phyloP scores from a whole-genome alignment of 2,113 vertebrate genomes.

The Eulemur macaco region DNA sequence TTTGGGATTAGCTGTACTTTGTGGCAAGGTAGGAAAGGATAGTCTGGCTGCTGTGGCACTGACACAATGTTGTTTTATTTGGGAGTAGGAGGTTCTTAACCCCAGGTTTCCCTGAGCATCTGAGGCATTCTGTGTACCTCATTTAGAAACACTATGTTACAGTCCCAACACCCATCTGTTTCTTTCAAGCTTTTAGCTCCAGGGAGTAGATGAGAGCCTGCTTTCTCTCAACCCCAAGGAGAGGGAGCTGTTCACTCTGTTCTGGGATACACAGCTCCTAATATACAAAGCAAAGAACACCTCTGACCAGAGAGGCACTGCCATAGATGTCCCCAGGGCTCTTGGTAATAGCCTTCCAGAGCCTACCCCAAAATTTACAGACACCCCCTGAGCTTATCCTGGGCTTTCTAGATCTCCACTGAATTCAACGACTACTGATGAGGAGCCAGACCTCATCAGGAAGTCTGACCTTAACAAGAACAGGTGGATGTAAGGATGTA shows the following conservation, averaged over 20 bases:
- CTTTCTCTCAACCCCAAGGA: background rate
- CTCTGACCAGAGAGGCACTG: background rate
- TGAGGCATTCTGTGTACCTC: background rate
- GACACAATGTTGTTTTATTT: constrained; percentile 56
- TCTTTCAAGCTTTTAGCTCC: background rate
- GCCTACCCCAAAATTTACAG: background rate
- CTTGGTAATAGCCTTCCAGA: background rate
- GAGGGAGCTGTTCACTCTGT: background rate
- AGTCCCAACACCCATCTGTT: background rate
- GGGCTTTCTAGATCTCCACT: background rate
- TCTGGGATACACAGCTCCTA: background rate
- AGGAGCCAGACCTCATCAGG: background rate
- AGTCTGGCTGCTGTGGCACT: background rate
- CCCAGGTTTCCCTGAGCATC: background rate
- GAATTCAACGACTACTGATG: background rate
- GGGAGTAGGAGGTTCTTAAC: background rate
- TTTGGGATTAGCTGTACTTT: constrained; percentile 44
- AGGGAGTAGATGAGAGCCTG: background rate
- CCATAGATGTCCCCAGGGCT: background rate
- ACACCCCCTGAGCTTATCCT: background rate
- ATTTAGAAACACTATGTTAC: background rate
- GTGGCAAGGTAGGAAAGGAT: background rate
- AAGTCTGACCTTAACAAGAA: background rate
- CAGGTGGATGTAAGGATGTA: constrained; percentile 43
- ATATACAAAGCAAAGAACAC: background rate